Percentiles rank a stretch among this genome's conserved stretches.
These are phyloP conservation scores for Drosophila tanythrix DNA, from an alignment of 2,888 invertebrate genomes.

Conservation along the genomic window DNA sequence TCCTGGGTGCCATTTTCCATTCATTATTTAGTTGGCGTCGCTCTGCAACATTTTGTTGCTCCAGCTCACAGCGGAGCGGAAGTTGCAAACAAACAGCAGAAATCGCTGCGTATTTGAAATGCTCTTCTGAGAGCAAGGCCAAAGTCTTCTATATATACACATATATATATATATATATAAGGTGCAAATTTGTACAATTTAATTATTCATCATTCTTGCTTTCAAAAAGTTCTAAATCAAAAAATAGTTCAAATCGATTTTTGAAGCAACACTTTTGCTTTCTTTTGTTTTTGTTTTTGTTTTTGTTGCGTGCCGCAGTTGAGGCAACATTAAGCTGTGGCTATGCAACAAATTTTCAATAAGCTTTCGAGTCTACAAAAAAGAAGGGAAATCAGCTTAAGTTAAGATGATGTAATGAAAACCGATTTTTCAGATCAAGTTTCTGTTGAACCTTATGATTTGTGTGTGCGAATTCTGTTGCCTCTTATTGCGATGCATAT, in stretches of 20 bases:
- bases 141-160: neutral
- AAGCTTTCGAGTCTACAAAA: neutral
- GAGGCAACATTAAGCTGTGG: neutral
- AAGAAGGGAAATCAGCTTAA: neutral
- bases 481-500: neutral
- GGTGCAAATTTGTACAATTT: neutral
- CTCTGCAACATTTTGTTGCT: constrained; percentile 11
- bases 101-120: neutral
- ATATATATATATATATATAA: neutral
- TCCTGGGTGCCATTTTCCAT: constrained; percentile 71
- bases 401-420: neutral
- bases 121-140: neutral
- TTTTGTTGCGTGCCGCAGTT: neutral
- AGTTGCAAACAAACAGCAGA: neutral
- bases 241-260: neutral
- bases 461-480: neutral
- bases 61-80: neutral
- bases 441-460: neutral
- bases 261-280: neutral
- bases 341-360: neutral
- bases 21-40: constrained; percentile 57
- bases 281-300: neutral
- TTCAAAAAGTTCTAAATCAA: neutral
- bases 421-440: neutral
- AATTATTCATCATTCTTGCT: neutral